Base-by-base conservation (phyloP, 2,888 invertebrate species). In the Mystacides longicornis region DNA sequence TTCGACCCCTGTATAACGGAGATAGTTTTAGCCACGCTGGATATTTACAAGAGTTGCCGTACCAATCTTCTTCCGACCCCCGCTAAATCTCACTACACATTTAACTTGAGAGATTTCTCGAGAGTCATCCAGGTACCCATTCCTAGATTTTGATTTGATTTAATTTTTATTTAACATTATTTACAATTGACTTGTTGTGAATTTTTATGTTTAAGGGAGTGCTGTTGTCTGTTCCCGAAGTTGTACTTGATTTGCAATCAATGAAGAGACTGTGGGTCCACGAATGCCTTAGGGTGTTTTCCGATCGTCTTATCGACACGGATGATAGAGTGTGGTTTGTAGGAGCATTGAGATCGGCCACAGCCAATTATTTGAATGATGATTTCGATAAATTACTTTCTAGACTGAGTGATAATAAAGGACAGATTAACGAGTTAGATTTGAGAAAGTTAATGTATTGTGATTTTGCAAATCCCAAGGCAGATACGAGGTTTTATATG, bases 221-320 rank as follows among this genome's bases (percentile, higher is more conserved):
- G 0, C 72, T 96, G 4, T 71, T 96, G 1, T 95, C 95, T 0
- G 91, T 92, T 3, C 95, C 96, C 0, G 94, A 94, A 74, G 91
- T 93, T 2, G 91, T 90, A 66, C 89, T 91, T 63, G 89, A 90
- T 62, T 72, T 92, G 23, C 79, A 82, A 48, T 86, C 89, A 0
- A 90, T 96, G 81, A 93, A 95, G 65, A 79, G 94, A 52, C 77
- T 96, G 1, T 97, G 96, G 96, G 87, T 94, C 1, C 96, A 96
- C 68, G 96, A 96, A 75, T 85, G 93, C 23, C 75, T 93, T 60
- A 81, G 97, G 2, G 95, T 96, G 1, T 97, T 93, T 70, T 87
- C 91, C 55, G 97, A 97, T 73, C 86, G 96, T 52, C 78, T 97
- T 56, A 85, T 92, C 0, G 93, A 94, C 64, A 86, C 89, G n/a